Conservation (phyloP, 2,797 vertebrate species). For the Onychomys arenicola region DNA sequence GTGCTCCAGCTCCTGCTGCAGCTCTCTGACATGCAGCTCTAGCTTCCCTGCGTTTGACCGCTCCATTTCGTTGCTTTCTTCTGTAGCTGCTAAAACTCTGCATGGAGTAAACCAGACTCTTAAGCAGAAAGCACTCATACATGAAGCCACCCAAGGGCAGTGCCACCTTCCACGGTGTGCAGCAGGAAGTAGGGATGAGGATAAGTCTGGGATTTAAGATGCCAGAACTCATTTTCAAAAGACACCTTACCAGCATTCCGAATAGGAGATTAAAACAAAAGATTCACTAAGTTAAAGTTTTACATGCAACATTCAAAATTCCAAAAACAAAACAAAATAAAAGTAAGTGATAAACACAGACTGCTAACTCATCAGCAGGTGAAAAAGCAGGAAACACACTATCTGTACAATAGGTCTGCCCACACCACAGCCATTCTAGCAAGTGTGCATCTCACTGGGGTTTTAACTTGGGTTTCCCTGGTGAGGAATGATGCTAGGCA, state of each 20-base stretch:
- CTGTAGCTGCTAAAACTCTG: constrained; percentile 87
- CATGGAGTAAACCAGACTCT: neutral
- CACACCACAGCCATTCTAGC: neutral
- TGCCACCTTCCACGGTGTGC: neutral
- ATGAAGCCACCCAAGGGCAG: fast-evolving
- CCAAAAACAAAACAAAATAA: neutral
- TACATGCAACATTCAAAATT: constrained; percentile 52
- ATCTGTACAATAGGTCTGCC: neutral
- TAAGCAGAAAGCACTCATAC: neutral
- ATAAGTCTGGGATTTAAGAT: neutral
- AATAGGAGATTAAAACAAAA: constrained; percentile 20
- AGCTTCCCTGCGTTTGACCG: constrained; percentile 83
- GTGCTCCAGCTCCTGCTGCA: constrained; percentile 87
- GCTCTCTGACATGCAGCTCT: constrained; percentile 82
- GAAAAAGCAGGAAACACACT: neutral
- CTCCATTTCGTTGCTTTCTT: constrained; percentile 83
- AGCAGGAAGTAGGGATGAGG: neutral
- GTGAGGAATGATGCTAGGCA: neutral
- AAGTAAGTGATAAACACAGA: neutral
- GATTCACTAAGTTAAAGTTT: constrained; percentile 40
- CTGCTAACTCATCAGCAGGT: neutral
- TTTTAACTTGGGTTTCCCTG: constrained; percentile 38
- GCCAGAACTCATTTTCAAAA: constrained; percentile 55
- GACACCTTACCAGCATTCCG: constrained; percentile 50
- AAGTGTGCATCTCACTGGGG: neutral